Percentiles rank a stretch among this genome's conserved stretches.
These are phyloP conservation scores for Drosophila lini DNA, from an alignment of 1,140 invertebrate genomes.

Conservation along the genomic window DNA sequence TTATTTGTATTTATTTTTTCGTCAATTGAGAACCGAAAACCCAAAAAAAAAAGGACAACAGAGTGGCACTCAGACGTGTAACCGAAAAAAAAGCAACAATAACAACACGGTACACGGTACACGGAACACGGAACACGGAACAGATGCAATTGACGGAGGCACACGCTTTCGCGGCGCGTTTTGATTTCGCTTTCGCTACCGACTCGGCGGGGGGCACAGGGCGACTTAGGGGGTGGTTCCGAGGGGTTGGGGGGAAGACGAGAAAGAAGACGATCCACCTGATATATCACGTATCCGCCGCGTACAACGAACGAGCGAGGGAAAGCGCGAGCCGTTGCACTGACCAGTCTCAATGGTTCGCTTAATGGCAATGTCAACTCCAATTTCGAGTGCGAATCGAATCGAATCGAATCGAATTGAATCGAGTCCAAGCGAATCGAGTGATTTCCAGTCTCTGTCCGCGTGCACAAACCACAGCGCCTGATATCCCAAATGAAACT, in stretches of 20 bases:
- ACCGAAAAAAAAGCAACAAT: constrained; percentile 33
- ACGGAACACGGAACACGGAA: constrained; percentile 11
- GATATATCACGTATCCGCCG: constrained; percentile 10
- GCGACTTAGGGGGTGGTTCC: not conserved
- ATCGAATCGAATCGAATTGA: constrained; percentile 11
- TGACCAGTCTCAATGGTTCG: constrained; percentile 1
- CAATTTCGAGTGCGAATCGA: not conserved
- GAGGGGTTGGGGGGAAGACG: not conserved
- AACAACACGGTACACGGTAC: constrained; percentile 7
- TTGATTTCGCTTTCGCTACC: constrained; percentile 13
- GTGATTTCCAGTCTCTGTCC: constrained; percentile 1
- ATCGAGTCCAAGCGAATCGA: constrained; percentile 11
- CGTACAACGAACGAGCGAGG: not conserved
- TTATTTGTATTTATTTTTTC: constrained; percentile 13
- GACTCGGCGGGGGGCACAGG: not conserved
- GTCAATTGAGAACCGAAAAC: constrained; percentile 22
- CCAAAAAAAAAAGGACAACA: constrained; percentile 6
- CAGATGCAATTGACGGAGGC: constrained; percentile 29
- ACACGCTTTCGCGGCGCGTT: constrained; percentile 33
- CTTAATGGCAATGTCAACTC: constrained; percentile 1
- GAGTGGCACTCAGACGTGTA: constrained; percentile 19
- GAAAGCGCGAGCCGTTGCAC: constrained; percentile 17
- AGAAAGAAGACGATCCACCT: constrained; percentile 9
- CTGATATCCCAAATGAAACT: constrained; percentile 72
- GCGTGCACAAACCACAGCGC: constrained; percentile 52